Base-by-base conservation (phyloP, 2,113 vertebrate species). In the Notiomystis cincta region DNA sequence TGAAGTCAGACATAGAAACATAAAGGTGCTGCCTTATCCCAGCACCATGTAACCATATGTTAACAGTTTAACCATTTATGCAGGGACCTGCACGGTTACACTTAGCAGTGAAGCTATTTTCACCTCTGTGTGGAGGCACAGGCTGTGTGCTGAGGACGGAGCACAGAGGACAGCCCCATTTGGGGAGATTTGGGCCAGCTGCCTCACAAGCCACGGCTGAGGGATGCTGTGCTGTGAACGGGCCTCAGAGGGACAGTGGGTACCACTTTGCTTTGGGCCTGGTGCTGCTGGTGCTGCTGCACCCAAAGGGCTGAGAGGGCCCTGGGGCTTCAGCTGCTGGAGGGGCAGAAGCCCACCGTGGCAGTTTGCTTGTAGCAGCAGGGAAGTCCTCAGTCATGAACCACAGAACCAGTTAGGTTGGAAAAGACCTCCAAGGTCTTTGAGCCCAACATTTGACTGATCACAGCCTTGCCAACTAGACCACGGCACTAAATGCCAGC, bases 161-260 rank as follows among this genome's bases (percentile, higher is more conserved):
- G 47, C 28, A 53, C 13, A 19, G 0, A 6, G 28, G 18, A 58
- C 35, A 64, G 57, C 10, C 13, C 44, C 10, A 3, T 19, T 13
- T 17, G 25, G 17, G 38, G 1, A 7, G 13, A n/a, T 51, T 20
- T 67, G 72, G 7, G 38, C 15, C 35, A 23, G 2, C 58, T 7
- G n/a, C 67, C 38, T 40, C 54, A 10, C 0, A 1, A 0, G 10
- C 27, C 10, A 4, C 0, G 6, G 51, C 14, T 0, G 5, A 66
- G 61, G 56, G 47, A 13, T 4, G 30, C 48, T 33, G 37, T 13
- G 65, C 45, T 42, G 56, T 4, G 4, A 9, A 15, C 0, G 0
- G 7, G 7, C 10, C 45, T 48, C 51, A 24, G 33, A 51, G 40
- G 19, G 28, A 62, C 4, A 2, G 35, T 1, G 14, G 7, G 11